Conservation (phyloP, 2,888 invertebrate genomes). For the Neuroscelio doddi region DNA sequence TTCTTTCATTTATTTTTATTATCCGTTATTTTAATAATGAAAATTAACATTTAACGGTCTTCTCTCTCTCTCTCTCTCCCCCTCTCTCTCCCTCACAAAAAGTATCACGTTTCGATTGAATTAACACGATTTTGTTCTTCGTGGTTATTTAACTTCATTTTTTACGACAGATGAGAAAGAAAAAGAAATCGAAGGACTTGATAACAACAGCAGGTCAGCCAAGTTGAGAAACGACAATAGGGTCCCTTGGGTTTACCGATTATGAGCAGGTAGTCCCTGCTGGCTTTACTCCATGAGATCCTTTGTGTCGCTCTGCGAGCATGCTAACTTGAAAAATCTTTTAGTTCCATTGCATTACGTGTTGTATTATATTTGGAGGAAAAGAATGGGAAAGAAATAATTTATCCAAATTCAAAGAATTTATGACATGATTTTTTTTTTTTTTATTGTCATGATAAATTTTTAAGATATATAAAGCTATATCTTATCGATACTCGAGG, state of each 20-base stretch:
- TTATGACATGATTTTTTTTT: too few relatives aligned
- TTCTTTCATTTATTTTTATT: too few relatives aligned
- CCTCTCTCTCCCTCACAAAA: background rate
- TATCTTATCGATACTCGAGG: too few relatives aligned
- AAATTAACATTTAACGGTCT: background rate
- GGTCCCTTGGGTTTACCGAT: conserved; percentile 44
- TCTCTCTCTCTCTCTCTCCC: background rate
- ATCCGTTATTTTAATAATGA: too few relatives aligned
- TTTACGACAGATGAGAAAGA: conserved; percentile 33
- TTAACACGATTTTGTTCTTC: conserved; percentile 40
- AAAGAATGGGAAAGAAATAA: background rate
- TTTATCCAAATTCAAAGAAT: conserved; percentile 1
- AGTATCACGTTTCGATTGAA: conserved; percentile 41
- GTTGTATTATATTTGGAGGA: conserved; percentile 20
- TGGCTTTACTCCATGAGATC: conserved; percentile 17
- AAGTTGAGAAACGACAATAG: conserved; percentile 47
- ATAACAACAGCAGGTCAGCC: conserved; percentile 56
- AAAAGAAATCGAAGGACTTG: conserved; percentile 47
- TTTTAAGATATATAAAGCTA: too few relatives aligned
- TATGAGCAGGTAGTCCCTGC: conserved; percentile 47
- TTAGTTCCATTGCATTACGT: conserved; percentile 21
- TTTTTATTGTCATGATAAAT: too few relatives aligned
- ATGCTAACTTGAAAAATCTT: conserved; percentile 40
- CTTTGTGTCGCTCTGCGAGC: conserved; percentile 26
- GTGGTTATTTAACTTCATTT: conserved; percentile 40